Conservation (phyloP, 2,888 invertebrate species). For the Hirtodrosophila confusa region DNA sequence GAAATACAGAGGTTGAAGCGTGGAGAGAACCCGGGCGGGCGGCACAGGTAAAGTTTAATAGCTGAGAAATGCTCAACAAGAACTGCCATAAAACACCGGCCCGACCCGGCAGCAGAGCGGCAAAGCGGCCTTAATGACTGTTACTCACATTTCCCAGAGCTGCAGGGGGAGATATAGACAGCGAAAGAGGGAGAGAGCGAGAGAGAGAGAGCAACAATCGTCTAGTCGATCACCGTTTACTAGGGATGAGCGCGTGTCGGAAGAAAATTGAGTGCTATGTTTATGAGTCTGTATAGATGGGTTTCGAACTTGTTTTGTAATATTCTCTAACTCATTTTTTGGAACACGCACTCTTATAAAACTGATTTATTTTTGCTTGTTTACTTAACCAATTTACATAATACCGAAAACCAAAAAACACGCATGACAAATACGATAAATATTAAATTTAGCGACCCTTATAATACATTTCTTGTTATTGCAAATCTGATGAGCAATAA, state of each 20-base stretch:
- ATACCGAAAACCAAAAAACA: no score
- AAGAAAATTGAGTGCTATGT: no score
- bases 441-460: no score
- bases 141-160: conserved; percentile 25
- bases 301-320: no score
- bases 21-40: conserved; percentile 3
- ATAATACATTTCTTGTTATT: no score
- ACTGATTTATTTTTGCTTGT: no score
- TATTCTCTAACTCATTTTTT: no score
- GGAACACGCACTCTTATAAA: no score
- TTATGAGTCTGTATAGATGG: no score
- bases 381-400: no score
- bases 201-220: conserved; percentile 3
- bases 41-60: conserved; percentile 58
- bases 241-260: conserved; percentile 32
- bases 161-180: conserved; percentile 3
- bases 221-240: conserved; percentile 17
- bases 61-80: conserved; percentile 45
- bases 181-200: conserved; percentile 7
- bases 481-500: no score
- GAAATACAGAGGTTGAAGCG: not conserved
- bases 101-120: conserved; percentile 40
- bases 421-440: no score
- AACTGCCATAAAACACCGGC: conserved; percentile 64
- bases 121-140: conserved; percentile 70